Conservation (phyloP, 53 echinoderm and acorn worm genomes). For the Temnopleurus reevesii region DNA sequence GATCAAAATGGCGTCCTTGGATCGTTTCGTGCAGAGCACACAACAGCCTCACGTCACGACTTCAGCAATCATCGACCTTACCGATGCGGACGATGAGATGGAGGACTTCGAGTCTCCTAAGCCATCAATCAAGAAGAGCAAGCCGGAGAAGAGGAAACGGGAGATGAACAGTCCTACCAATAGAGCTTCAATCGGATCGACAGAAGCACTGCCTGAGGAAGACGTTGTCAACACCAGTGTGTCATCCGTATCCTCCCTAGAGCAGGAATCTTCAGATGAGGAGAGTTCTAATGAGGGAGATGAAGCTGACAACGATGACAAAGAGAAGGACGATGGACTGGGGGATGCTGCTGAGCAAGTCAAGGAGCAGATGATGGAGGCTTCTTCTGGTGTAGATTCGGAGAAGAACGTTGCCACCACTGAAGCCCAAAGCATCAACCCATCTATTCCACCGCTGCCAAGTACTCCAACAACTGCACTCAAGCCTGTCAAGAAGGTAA, state of each 20-base stretch:
- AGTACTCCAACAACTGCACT: background rate
- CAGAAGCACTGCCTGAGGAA: background rate
- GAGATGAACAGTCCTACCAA: background rate
- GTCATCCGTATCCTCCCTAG: constrained; percentile 13
- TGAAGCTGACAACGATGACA: constrained; percentile 23
- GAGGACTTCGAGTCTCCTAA: constrained; percentile 28
- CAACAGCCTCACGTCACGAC: constrained; percentile 84
- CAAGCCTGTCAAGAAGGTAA: constrained; percentile 57
- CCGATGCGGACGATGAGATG: constrained; percentile 30
- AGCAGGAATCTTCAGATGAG: constrained; percentile 30
- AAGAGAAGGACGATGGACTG: background rate
- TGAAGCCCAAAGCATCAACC: background rate
- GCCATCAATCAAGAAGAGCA: background rate
- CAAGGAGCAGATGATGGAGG: background rate
- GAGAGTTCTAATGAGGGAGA: constrained; percentile 21
- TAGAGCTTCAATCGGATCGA: background rate
- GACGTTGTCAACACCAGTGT: constrained; percentile 24
- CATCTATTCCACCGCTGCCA: background rate
- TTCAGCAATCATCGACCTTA: constrained; percentile 58
- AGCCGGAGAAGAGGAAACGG: constrained; percentile 27
- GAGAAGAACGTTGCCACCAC: no score
- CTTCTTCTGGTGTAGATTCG: no score
- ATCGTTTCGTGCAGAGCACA: constrained; percentile 79
- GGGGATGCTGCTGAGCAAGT: background rate
- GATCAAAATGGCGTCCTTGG: constrained; percentile 63